Conservation (phyloP, 2,888 invertebrate genomes). For the Diadegma fenestrale region DNA sequence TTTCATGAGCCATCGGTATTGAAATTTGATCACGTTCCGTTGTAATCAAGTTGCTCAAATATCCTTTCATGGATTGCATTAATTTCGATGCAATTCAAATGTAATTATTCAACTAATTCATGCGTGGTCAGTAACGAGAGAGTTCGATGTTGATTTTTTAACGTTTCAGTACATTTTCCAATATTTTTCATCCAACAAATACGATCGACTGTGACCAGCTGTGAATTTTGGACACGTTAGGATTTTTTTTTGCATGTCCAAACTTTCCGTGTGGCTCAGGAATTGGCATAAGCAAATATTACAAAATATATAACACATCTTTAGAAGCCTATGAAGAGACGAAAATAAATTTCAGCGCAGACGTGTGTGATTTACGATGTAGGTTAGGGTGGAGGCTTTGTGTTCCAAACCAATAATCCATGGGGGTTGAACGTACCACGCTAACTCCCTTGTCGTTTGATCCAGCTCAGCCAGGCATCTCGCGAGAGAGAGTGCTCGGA, state of each 20-base stretch:
- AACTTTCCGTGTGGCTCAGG: background rate
- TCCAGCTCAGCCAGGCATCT: background rate
- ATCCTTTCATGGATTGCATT: background rate
- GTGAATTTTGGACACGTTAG: no score
- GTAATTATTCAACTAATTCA: background rate
- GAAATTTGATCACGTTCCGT: background rate
- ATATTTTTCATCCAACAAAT: background rate
- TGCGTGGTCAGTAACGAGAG: background rate
- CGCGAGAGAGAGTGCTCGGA: background rate
- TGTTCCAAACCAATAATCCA: slow-evolving; percentile 50
- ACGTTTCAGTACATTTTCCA: background rate
- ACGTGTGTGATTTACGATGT: background rate
- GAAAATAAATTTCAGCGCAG: background rate
- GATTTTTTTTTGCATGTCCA: no score
- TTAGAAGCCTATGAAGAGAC: background rate
- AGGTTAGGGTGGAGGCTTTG: slow-evolving; percentile 25
- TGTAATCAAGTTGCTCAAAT: background rate
- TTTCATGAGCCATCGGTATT: background rate
- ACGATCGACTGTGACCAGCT: no score
- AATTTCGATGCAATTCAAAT: background rate
- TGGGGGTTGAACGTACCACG: slow-evolving; percentile 21
- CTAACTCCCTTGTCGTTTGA: slow-evolving; percentile 42
- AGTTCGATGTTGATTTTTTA: background rate
- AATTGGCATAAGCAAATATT: background rate
- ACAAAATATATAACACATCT: background rate